Evolutionary conservation across 2,113 vertebrate genomes (phyloP), one percentile per base, ranked within the genome.

Genomic region (Pelodiscus sinensis): DNA sequence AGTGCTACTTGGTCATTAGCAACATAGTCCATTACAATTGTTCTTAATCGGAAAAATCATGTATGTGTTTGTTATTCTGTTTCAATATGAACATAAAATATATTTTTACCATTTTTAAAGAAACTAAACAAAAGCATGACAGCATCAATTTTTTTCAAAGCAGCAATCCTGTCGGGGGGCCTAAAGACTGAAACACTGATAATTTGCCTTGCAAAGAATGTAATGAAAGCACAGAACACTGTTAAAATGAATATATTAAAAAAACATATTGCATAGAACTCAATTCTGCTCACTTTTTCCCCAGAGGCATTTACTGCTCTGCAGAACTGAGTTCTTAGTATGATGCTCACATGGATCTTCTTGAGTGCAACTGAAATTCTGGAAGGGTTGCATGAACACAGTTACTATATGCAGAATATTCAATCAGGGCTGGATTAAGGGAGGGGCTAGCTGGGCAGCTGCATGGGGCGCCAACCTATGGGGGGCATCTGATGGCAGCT

Each of bases 51-150:
- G 84, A 96, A 82, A 82, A n/a, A 31, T 19, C 0, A 1, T 84
- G 73, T 65, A 44, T 0, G 0, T 71, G 38, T 13, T 27, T 85
- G 21, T 10, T 71, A 51, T 58, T 88, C 51, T 78, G 29, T 84
- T 95, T 84, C 55, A 52, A 90, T 8, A 14, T 22, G 16, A 88
- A 87, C 1, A 86, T 44, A 90, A 91, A 78, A 3, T 4, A 71
- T 9, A 2, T 13, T 77, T 65, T 29, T 84, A 62, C 78, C 21
- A 55, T 56, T 11, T 91, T 94, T 82, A 75, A 58, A 55, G 52
- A 93, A 81, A 35, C 35, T 21, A 73, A 38, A 25, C 79, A 89
- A 52, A 22, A 65, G 57, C 44, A 62, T 14, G 27, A 31, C 27
- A 62, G 60, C 60, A 62, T 62, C 29, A 62, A 29, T 31, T 31